phyloP scores from a whole-genome alignment of 2,888 invertebrate genomes.

The Phaonia tiefii region DNA sequence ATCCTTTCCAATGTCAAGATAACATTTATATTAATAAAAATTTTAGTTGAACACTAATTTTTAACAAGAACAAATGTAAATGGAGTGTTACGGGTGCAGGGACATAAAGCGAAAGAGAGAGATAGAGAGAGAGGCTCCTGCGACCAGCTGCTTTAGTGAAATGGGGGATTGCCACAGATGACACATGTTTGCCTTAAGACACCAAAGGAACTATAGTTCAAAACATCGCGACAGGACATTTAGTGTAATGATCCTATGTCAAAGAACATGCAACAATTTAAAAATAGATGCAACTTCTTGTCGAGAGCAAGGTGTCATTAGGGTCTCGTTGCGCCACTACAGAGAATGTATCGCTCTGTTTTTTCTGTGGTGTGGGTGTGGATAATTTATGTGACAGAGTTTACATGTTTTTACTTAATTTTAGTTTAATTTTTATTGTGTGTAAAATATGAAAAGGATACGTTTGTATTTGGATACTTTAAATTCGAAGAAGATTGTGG shows the following conservation, averaged over 20 bases:
- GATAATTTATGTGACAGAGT: slow-evolving; percentile 76
- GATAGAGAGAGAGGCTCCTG: neutral
- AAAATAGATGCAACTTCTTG: slow-evolving; percentile 14
- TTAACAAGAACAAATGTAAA: slow-evolving; percentile 68
- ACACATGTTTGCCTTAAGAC: slow-evolving; percentile 11
- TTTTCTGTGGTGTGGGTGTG: slow-evolving; percentile 44
- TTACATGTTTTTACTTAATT: slow-evolving; percentile 77
- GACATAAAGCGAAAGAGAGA: too few species aligned
- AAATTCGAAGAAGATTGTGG: neutral
- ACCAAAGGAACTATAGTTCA: neutral
- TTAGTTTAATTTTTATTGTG: slow-evolving; percentile 75
- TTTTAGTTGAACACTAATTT: slow-evolving; percentile 67
- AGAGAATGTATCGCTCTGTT: neutral
- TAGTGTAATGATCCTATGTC: slow-evolving; percentile 29
- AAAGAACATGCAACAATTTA: slow-evolving; percentile 20
- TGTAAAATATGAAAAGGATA: slow-evolving; percentile 50
- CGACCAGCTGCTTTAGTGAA: slow-evolving; percentile 41
- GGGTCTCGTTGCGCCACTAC: slow-evolving; percentile 27
- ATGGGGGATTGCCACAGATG: slow-evolving; percentile 4
- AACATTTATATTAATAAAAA: slow-evolving; percentile 63
- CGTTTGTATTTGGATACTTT: neutral
- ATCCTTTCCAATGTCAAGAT: neutral
- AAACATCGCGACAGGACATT: slow-evolving; percentile 20
- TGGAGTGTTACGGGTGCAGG: slow-evolving; percentile 50
- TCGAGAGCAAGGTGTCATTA: slow-evolving; percentile 53